A percentile compares a stretch with the other conserved stretches of the same genome.
Evolutionary conservation across 2,797 vertebrate genomes (phyloP).

Genomic region (Lemur catta): DNA sequence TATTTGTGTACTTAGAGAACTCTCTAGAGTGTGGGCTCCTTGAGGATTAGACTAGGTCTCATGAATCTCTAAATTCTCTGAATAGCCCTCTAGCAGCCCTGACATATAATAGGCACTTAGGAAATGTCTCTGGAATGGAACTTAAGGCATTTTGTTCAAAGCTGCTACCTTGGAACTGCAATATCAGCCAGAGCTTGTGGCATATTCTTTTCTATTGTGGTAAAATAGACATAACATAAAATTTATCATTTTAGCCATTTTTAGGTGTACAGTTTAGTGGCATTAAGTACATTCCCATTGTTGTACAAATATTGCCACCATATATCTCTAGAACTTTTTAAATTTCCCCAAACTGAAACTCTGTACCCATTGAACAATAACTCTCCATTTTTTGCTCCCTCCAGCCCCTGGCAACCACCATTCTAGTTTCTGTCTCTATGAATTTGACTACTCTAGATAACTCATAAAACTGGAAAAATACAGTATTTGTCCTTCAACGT

Average conservation of each 20-base stretch:
- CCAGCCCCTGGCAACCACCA: background rate
- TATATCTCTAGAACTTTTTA: background rate
- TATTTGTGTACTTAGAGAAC: background rate
- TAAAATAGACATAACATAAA: background rate
- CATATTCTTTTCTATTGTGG: background rate
- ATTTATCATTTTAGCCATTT: background rate
- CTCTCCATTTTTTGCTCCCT: background rate
- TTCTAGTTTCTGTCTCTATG: background rate
- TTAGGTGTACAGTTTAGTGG: background rate
- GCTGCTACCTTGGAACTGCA: background rate
- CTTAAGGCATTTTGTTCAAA: background rate
- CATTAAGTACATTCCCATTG: background rate
- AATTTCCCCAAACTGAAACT: background rate
- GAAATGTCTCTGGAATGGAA: background rate
- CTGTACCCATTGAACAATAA: background rate
- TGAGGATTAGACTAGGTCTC: background rate
- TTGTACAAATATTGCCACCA: background rate
- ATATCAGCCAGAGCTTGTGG: background rate
- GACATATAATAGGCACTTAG: background rate
- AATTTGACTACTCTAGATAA: background rate
- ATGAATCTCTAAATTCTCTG: background rate
- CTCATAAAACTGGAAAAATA: background rate
- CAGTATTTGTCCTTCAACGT: background rate
- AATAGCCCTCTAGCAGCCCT: background rate
- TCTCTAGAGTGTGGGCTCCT: background rate